These are phyloP conservation scores for Crossaster papposus DNA, from an alignment of 53 echinoderm and acorn worm genomes.

Conservation along the genomic window DNA sequence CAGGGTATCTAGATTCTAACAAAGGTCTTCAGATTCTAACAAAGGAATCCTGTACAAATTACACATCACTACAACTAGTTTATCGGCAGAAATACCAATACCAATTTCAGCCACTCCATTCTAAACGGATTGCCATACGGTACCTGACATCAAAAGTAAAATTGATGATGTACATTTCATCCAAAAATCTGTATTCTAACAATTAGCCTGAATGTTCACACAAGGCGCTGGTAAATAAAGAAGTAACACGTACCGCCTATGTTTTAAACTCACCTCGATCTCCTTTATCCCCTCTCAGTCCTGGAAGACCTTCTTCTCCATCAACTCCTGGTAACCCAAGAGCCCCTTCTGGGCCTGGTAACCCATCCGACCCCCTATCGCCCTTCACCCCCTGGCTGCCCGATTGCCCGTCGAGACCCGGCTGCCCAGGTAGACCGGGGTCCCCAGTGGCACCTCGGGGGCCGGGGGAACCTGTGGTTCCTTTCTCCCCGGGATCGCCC, in stretches of 20 bases:
- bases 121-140: too few relatives aligned
- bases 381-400: slow-evolving; percentile 48
- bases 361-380: slow-evolving; percentile 35
- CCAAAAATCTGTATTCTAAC: too few relatives aligned
- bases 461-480: slow-evolving; percentile 46
- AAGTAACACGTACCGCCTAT: not conserved
- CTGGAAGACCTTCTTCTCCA: slow-evolving; percentile 19
- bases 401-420: slow-evolving; percentile 52
- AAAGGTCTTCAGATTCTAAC: too few relatives aligned
- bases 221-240: not conserved
- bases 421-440: slow-evolving; percentile 38
- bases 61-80: too few relatives aligned
- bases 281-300: slow-evolving; percentile 49
- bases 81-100: too few relatives aligned
- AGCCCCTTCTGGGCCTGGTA: slow-evolving; percentile 15
- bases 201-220: not conserved
- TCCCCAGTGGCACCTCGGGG: slow-evolving; percentile 29
- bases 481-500: slow-evolving; percentile 57
- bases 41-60: too few relatives aligned
- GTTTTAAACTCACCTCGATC: slow-evolving; percentile 20
- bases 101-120: too few relatives aligned
- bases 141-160: too few relatives aligned
- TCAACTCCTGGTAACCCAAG: slow-evolving; percentile 23
- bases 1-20: too few relatives aligned
- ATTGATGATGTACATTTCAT: too few relatives aligned